A percentile compares a stretch with the other conserved stretches of the same genome.
Conservation (phyloP, 2,797 vertebrate species). For the Melanotaenia parkinsoni region DNA sequence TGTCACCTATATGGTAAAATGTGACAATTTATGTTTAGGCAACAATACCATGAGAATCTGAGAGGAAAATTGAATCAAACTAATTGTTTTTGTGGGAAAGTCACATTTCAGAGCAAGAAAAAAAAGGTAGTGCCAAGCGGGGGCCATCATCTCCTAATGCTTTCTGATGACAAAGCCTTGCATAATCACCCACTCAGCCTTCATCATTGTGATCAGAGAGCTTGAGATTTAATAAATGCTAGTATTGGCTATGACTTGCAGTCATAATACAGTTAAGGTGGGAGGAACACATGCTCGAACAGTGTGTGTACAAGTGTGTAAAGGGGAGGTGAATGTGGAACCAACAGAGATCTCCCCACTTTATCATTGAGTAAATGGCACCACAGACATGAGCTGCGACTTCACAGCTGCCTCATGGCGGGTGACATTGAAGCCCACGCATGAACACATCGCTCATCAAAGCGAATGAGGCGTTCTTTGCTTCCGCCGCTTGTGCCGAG, state of each 20-base stretch:
- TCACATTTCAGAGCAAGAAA: conserved; percentile 36
- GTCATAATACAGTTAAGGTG: conserved; percentile 65
- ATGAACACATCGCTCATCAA: conserved; percentile 81
- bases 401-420: conserved; percentile 79
- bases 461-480: conserved; percentile 77
- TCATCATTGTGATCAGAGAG: conserved; percentile 64
- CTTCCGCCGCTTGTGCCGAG: conserved; percentile 60
- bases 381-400: conserved; percentile 68
- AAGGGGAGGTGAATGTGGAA: conserved; percentile 61
- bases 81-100: conserved; percentile 49
- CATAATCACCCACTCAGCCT: conserved; percentile 67
- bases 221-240: conserved; percentile 59
- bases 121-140: conserved; percentile 17
- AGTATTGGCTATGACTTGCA: conserved; percentile 69
- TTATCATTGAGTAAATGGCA: conserved; percentile 81
- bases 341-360: conserved; percentile 75
- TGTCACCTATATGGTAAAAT: conserved; percentile 70
- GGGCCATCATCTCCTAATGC: conserved; percentile 60
- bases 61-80: conserved; percentile 60
- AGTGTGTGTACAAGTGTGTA: conserved; percentile 39
- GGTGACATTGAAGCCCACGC: conserved; percentile 79
- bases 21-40: conserved; percentile 38
- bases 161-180: conserved; percentile 54
- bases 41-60: conserved; percentile 29
- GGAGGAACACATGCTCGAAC: conserved; percentile 62